A percentile compares a stretch with the other conserved stretches of the same genome.
Conservation (phyloP, 1,140 invertebrate genomes). For the Coboldia fuscipes region DNA sequence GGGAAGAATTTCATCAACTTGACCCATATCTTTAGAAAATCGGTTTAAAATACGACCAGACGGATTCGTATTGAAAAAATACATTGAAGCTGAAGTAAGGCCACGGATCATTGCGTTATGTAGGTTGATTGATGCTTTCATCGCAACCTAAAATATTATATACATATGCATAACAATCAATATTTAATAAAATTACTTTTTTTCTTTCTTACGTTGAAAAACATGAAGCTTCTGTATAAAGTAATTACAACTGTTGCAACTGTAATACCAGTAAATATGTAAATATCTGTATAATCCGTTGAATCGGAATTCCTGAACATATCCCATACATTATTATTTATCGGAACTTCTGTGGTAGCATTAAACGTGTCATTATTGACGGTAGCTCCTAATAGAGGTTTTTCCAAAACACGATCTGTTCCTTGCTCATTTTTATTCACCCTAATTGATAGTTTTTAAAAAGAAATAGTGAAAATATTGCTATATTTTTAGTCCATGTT, state of each 20-base stretch:
- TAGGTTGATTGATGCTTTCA: constrained; percentile 45
- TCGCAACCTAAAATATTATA: constrained; percentile 33
- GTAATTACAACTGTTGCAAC: constrained; percentile 33
- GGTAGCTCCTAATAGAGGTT: too few relatives aligned
- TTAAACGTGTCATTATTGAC: too few relatives aligned
- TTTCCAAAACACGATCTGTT: too few relatives aligned
- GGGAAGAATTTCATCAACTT: constrained; percentile 68
- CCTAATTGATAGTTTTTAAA: not conserved
- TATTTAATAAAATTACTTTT: too few relatives aligned
- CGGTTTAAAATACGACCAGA: constrained; percentile 51
- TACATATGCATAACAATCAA: too few relatives aligned
- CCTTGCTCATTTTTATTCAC: not conserved
- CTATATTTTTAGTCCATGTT: too few relatives aligned
- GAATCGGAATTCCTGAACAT: too few relatives aligned
- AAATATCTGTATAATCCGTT: constrained; percentile 8
- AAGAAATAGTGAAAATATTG: too few relatives aligned
- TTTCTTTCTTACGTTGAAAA: constrained; percentile 30
- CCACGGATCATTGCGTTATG: constrained; percentile 60
- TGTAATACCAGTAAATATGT: constrained; percentile 31
- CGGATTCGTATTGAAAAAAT: constrained; percentile 66
- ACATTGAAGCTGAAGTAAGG: constrained; percentile 51
- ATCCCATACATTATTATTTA: too few relatives aligned
- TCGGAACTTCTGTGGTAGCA: too few relatives aligned
- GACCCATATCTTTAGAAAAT: constrained; percentile 71
- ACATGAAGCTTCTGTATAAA: constrained; percentile 31